Percentiles rank a stretch among this genome's conserved stretches.
Evolutionary conservation across 1,140 invertebrate genomes (phyloP).

Genomic region (Arctopsyche grandis): DNA sequence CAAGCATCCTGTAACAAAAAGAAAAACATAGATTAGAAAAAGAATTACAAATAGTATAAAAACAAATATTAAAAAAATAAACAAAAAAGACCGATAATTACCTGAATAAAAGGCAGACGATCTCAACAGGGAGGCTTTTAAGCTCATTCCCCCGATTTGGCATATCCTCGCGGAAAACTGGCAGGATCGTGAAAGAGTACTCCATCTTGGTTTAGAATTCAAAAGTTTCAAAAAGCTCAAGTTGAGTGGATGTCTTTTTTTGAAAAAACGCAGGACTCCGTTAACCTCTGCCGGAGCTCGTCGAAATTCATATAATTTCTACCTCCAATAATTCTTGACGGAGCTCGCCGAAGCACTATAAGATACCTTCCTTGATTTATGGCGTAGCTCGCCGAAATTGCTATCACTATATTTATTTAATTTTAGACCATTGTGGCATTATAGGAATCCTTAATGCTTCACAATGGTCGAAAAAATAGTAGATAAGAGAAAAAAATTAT

Average conservation of each 20-base stretch:
- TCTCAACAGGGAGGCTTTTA: neutral
- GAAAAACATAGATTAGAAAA: neutral
- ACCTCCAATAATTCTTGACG: neutral
- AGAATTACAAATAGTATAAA: neutral
- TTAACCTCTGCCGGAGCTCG: neutral
- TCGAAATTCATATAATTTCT: too few relatives aligned
- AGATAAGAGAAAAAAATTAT: too few relatives aligned
- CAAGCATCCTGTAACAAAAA: conserved; percentile 25
- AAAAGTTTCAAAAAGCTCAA: neutral
- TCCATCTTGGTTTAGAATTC: neutral
- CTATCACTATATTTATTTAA: too few relatives aligned
- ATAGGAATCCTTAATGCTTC: too few relatives aligned
- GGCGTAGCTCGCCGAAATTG: conserved; percentile 5
- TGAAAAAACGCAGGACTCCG: neutral
- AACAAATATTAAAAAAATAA: neutral
- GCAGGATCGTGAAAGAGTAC: neutral
- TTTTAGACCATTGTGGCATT: too few relatives aligned
- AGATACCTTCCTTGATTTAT: neutral
- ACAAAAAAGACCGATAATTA: conserved; percentile 7
- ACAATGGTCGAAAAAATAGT: too few relatives aligned
- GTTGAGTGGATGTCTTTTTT: neutral
- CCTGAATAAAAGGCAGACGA: conserved; percentile 14
- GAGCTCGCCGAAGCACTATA: conserved; percentile 10
- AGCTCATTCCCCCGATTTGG: neutral
- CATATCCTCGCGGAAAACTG: too few relatives aligned